Percentiles rank a stretch among this genome's conserved stretches.
phyloP scores from a whole-genome alignment of 2,888 invertebrate genomes.

The Epirrhoe alternata region DNA sequence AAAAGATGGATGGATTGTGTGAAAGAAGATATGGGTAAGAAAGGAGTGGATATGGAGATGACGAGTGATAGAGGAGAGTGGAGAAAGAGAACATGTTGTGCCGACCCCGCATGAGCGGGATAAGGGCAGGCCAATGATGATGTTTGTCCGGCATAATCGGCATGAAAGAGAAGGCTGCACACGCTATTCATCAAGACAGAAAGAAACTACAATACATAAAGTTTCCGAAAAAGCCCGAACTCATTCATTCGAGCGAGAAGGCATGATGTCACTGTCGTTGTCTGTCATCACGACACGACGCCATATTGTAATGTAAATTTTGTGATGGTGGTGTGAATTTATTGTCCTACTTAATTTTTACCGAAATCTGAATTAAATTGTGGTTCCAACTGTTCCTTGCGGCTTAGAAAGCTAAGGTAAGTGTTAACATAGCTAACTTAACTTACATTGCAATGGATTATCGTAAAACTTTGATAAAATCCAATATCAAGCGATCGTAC shows the following conservation, averaged over 20 bases:
- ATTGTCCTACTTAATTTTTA: slow-evolving; percentile 54
- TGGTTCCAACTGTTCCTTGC: slow-evolving; percentile 50
- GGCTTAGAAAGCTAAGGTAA: slow-evolving; percentile 65
- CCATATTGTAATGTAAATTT: slow-evolving; percentile 82
- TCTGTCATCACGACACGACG: slow-evolving; percentile 56
- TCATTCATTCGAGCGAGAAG: slow-evolving; percentile 1
- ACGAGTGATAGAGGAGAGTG: too few relatives aligned
- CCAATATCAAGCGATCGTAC: slow-evolving; percentile 45
- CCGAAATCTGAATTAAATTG: slow-evolving; percentile 55
- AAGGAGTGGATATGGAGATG: too few relatives aligned
- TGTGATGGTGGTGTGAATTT: slow-evolving; percentile 65
- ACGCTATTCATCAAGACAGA: slow-evolving; percentile 13
- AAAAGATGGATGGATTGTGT: too few relatives aligned
- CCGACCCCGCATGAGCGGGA: too few relatives aligned
- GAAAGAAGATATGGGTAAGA: too few relatives aligned
- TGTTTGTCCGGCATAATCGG: too few relatives aligned
- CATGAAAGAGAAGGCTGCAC: slow-evolving; percentile 31
- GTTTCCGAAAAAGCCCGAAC: slow-evolving; percentile 50
- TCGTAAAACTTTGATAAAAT: slow-evolving; percentile 10
- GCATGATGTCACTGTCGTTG: slow-evolving; percentile 3
- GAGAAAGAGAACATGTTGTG: too few relatives aligned
- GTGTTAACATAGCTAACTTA: slow-evolving; percentile 24
- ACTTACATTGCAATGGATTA: background rate
- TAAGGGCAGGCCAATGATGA: too few relatives aligned
- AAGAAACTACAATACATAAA: slow-evolving; percentile 45